phyloP scores from a whole-genome alignment of 2,888 invertebrate species.

The Lasioglossum malachurum region DNA sequence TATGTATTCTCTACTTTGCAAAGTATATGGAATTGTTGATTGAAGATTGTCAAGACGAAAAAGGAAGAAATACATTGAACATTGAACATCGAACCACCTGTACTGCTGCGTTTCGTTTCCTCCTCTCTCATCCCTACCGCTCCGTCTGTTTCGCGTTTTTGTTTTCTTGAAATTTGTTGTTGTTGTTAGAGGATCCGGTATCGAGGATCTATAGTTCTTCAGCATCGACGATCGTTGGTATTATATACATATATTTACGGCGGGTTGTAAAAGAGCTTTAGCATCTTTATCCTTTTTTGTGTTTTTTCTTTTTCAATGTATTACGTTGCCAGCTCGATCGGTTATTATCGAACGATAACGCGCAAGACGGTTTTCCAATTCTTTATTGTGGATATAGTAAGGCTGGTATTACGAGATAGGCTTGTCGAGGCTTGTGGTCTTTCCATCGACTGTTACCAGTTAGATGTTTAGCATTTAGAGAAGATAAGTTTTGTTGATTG shows the following conservation, averaged over 20 bases:
- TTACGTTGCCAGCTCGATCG: not conserved
- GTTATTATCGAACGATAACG: not conserved
- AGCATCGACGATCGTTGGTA: not conserved
- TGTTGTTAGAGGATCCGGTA: not conserved
- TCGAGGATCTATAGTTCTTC: not conserved
- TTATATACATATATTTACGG: not conserved
- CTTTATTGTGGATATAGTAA: not conserved
- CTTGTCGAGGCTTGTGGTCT: not conserved
- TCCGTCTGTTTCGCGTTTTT: constrained; percentile 8
- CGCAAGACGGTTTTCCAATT: not conserved
- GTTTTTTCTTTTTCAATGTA: not conserved
- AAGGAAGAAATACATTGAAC: constrained; percentile 75
- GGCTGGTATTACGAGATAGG: not conserved
- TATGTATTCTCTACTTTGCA: constrained; percentile 76
- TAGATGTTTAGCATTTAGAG: not conserved
- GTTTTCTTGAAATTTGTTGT: not conserved
- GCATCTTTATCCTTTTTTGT: not conserved
- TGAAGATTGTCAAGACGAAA: constrained; percentile 70
- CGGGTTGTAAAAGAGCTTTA: not conserved
- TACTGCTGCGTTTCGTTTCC: constrained; percentile 75
- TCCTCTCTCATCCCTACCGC: constrained; percentile 47
- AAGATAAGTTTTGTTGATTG: constrained; percentile 1
- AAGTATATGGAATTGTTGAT: constrained; percentile 80
- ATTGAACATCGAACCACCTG: constrained; percentile 73
- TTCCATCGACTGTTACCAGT: not conserved